Conservation (phyloP, 2,797 vertebrate genomes). For the Cirrhinus mrigala region DNA sequence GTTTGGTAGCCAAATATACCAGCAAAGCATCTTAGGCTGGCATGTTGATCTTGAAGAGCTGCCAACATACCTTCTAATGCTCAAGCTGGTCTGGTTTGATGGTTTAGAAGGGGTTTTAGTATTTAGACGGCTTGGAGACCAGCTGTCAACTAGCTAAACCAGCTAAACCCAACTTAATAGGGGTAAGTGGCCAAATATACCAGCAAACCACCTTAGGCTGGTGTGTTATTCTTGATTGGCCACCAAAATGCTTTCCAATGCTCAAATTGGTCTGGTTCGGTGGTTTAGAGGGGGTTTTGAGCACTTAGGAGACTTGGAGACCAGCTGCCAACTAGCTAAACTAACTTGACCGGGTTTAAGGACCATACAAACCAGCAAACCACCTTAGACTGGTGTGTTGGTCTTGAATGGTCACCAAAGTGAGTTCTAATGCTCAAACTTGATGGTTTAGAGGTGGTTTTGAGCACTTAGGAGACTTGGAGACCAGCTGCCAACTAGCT, state of each 20-base stretch:
- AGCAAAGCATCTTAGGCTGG: background rate
- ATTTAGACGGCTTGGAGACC: background rate
- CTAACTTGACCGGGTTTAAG: background rate
- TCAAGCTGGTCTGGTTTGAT: background rate
- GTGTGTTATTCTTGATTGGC: background rate
- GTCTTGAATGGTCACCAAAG: background rate
- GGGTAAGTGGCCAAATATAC: background rate
- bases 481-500: background rate
- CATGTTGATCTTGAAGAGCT: background rate
- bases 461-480: background rate
- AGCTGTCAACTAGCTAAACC: background rate
- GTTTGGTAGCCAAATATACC: background rate
- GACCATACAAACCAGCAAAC: background rate
- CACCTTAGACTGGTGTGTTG: background rate
- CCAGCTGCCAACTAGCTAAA: too few relatives aligned
- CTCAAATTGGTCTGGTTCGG: background rate
- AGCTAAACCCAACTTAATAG: background rate
- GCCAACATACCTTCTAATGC: background rate
- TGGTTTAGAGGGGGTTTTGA: background rate
- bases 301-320: background rate
- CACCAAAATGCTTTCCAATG: background rate
- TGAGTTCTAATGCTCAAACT: background rate
- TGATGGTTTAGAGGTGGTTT: background rate
- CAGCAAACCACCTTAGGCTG: too few relatives aligned
- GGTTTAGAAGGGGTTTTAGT: background rate